phyloP scores from a whole-genome alignment of 1,140 invertebrate genomes.

The Manduca sexta region DNA sequence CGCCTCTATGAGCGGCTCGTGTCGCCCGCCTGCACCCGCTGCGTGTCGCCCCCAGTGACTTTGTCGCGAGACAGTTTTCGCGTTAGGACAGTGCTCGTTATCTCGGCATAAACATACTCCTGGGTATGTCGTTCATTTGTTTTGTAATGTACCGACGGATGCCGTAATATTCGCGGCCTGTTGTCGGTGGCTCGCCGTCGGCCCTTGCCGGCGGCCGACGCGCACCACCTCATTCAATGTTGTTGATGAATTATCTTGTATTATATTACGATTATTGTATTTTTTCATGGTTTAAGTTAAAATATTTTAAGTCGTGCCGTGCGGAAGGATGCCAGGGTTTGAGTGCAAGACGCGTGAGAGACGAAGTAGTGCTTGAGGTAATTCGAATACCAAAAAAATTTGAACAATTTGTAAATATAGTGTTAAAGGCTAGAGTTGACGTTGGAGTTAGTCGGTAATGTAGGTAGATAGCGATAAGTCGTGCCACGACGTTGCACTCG shows the following conservation, averaged over 20 bases:
- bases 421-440: slow-evolving; percentile 52
- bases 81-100: slow-evolving; percentile 60
- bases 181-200: slow-evolving; percentile 35
- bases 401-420: slow-evolving; percentile 71
- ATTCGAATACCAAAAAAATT: slow-evolving; percentile 72
- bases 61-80: slow-evolving; percentile 37
- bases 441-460: slow-evolving; percentile 59
- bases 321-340: slow-evolving; percentile 43
- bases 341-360: slow-evolving; percentile 40
- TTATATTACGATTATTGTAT: slow-evolving; percentile 70
- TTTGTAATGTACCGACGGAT: slow-evolving; percentile 49
- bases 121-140: slow-evolving; percentile 70
- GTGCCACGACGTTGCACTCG: slow-evolving; percentile 63
- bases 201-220: slow-evolving; percentile 37
- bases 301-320: slow-evolving; percentile 62
- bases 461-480: slow-evolving; percentile 61
- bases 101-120: slow-evolving; percentile 54
- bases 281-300: slow-evolving; percentile 67
- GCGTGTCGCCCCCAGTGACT: slow-evolving; percentile 48
- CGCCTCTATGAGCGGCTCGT: slow-evolving; percentile 67
- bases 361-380: slow-evolving; percentile 58
- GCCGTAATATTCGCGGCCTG: slow-evolving; percentile 57
- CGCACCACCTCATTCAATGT: slow-evolving; percentile 58
- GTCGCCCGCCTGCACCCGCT: slow-evolving; percentile 45
- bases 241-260: slow-evolving; percentile 66